These are phyloP conservation scores for Coluber constrictor DNA, from an alignment of 2,797 vertebrate genomes.

Conservation along the genomic window DNA sequence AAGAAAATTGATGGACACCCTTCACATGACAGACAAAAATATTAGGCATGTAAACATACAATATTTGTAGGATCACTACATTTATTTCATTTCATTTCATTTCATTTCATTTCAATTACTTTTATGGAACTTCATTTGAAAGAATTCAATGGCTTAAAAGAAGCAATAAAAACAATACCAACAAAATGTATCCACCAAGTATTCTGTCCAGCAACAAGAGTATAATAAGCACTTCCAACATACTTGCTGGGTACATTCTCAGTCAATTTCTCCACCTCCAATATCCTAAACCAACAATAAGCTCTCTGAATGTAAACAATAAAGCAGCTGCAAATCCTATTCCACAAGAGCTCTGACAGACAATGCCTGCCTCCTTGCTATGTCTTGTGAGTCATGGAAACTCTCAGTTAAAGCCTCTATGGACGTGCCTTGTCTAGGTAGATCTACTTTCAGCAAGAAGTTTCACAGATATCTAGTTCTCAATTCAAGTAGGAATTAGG, in stretches of 20 bases:
- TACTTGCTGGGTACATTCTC: neutral
- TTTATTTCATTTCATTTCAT: neutral
- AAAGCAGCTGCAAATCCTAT: neutral
- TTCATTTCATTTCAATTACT: neutral
- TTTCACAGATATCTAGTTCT: neutral
- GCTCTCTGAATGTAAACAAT: neutral
- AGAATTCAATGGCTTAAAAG: neutral
- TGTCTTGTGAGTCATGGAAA: neutral
- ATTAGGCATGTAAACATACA: neutral
- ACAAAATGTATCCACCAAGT: neutral
- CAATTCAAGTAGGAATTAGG: neutral
- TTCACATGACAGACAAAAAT: neutral
- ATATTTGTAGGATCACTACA: neutral
- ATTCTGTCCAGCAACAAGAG: neutral
- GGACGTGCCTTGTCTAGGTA: neutral
- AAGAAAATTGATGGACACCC: neutral
- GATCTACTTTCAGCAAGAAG: neutral
- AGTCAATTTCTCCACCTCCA: neutral
- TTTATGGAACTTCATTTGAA: neutral
- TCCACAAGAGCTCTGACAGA: neutral
- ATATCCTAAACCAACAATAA: neutral
- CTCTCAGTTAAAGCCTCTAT: neutral
- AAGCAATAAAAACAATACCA: neutral
- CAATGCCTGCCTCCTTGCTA: neutral
- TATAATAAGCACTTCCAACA: neutral